phyloP scores from a whole-genome alignment of 2,797 vertebrate species.

The Macrochelys suwanniensis region DNA sequence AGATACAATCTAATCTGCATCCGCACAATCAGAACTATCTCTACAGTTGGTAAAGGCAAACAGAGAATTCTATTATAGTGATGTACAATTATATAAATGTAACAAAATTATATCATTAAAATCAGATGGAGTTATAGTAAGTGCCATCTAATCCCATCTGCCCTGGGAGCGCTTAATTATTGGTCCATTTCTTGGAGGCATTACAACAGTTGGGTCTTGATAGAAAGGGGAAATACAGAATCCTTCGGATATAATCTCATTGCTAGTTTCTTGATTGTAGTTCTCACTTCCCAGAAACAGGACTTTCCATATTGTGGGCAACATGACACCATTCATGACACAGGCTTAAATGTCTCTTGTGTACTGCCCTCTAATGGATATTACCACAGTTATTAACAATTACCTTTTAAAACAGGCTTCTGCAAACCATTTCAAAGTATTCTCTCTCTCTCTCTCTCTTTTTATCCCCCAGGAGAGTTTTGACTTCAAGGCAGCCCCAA shows the following conservation, averaged over 20 bases:
- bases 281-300: background rate
- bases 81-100: background rate
- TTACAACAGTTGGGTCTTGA: background rate
- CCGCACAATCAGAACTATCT: background rate
- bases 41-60: background rate
- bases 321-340: background rate
- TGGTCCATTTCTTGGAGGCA: background rate
- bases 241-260: background rate
- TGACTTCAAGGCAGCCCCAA: background rate
- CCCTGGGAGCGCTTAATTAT: background rate
- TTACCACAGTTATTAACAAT: background rate
- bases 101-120: background rate
- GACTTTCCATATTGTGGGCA: background rate
- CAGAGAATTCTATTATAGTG: background rate
- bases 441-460: background rate
- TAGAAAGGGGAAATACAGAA: background rate
- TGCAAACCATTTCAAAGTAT: background rate
- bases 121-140: background rate
- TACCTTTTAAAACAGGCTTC: background rate
- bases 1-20: background rate
- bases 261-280: background rate
- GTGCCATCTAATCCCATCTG: background rate
- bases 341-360: background rate
- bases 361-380: background rate
- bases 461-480: background rate